phyloP scores from a whole-genome alignment of 1,140 invertebrate species.

The Vanessa atalanta region DNA sequence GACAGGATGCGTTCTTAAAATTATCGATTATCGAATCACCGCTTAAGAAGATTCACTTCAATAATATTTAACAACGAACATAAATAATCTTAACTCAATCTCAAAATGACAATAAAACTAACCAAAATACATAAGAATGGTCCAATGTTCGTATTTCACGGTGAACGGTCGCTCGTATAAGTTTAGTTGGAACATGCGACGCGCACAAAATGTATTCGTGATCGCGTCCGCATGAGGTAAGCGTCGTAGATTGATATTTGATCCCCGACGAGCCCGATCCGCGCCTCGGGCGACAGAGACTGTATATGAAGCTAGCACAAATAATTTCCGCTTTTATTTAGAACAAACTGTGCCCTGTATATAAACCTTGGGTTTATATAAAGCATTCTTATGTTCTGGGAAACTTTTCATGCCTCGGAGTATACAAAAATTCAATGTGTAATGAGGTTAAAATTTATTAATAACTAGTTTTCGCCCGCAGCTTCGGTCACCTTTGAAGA shows the following conservation, averaged over 20 bases:
- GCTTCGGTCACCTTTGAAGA: no score
- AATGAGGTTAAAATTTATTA: no score
- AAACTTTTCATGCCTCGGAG: no score
- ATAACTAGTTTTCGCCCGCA: no score
- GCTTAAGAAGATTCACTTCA: neutral
- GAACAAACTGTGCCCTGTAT: neutral
- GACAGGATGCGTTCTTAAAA: no score
- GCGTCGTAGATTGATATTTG: constrained; percentile 69
- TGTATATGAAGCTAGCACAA: constrained; percentile 1
- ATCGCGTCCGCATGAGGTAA: constrained; percentile 45
- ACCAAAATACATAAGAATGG: constrained; percentile 2
- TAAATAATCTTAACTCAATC: neutral
- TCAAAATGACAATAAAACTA: neutral
- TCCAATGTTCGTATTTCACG: constrained; percentile 36
- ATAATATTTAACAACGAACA: neutral
- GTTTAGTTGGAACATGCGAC: constrained; percentile 39
- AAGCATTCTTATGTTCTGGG: no score
- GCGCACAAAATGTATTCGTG: constrained; percentile 43
- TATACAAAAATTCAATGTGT: no score
- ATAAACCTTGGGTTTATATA: no score
- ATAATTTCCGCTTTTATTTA: constrained; percentile 15
- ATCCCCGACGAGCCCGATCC: constrained; percentile 50
- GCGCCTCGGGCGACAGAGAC: constrained; percentile 37
- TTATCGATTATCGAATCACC: no score
- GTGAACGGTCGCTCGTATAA: constrained; percentile 33